Conservation (phyloP, 1,140 invertebrate genomes). For the Brachystomella parvula region DNA sequence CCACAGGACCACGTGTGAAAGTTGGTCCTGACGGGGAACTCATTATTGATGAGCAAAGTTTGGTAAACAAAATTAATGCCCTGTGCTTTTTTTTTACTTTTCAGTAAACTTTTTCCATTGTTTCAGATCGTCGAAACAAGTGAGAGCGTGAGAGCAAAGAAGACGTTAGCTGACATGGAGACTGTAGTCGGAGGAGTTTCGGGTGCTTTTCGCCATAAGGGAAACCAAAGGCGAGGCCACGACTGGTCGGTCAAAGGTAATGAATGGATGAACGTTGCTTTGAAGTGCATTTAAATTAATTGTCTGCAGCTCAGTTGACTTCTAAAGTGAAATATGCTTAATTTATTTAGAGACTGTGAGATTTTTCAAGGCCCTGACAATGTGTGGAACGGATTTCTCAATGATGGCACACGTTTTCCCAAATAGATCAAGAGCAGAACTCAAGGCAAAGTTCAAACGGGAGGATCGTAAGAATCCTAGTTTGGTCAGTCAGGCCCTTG, state of each 20-base stretch:
- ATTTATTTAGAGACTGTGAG: conserved; percentile 59
- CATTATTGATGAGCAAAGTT: conserved; percentile 75
- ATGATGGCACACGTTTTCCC: conserved; percentile 77
- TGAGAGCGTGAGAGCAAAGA: conserved; percentile 53
- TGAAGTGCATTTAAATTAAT: background rate
- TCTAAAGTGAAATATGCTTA: background rate
- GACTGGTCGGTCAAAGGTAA: conserved; percentile 44
- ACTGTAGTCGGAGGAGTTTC: conserved; percentile 57
- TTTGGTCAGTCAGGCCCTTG: conserved; percentile 50
- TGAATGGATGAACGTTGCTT: background rate
- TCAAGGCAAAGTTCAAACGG: conserved; percentile 68
- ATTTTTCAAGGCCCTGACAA: conserved; percentile 80
- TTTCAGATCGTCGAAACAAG: conserved; percentile 57
- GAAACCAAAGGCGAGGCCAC: conserved; percentile 23
- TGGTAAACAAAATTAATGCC: conserved; percentile 54
- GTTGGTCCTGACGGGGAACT: conserved; percentile 78
- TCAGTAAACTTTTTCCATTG: too few species aligned
- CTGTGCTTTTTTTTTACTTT: too few species aligned
- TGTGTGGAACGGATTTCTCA: conserved; percentile 80
- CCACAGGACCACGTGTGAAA: conserved; percentile 69
- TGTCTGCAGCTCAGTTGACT: conserved; percentile 4
- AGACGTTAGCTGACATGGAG: conserved; percentile 55
- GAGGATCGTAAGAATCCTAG: conserved; percentile 52
- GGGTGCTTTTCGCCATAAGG: conserved; percentile 52
- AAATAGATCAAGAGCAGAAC: conserved; percentile 61